Percentiles rank a stretch among this genome's conserved stretches.
Evolutionary conservation across 2,888 invertebrate species (phyloP).

Genomic region (Thelaira solivaga): DNA sequence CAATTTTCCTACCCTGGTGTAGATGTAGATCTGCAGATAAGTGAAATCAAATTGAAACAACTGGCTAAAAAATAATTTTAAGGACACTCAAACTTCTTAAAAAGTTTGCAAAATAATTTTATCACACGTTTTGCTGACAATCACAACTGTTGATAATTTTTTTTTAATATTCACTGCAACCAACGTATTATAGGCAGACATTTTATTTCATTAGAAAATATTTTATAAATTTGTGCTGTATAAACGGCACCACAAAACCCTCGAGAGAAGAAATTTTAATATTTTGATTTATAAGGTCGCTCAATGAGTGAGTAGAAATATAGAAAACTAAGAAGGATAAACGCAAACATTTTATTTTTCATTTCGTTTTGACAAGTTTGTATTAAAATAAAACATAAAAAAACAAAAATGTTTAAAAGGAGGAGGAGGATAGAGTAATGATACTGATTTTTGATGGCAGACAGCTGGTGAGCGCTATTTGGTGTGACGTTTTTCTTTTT

Average conservation of each 20-base stretch:
- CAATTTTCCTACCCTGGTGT: too few relatives aligned
- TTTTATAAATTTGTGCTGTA: too few relatives aligned
- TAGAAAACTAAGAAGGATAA: too few relatives aligned
- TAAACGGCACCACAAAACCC: background rate
- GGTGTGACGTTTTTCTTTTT: too few relatives aligned
- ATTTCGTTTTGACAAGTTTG: background rate
- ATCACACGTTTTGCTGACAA: conserved; percentile 11
- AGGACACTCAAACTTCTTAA: background rate
- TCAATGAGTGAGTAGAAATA: too few relatives aligned
- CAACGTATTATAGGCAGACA: conserved; percentile 24
- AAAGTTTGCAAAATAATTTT: background rate
- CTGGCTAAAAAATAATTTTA: background rate
- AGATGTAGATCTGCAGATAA: background rate
- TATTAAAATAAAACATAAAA: too few relatives aligned
- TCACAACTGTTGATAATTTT: background rate
- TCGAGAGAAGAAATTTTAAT: background rate
- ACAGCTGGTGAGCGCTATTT: too few relatives aligned
- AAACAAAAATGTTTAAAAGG: too few relatives aligned
- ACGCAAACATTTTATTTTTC: too few relatives aligned
- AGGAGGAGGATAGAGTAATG: too few relatives aligned
- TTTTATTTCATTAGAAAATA: conserved; percentile 3
- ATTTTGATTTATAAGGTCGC: conserved; percentile 15
- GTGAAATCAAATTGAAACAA: background rate
- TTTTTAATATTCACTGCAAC: background rate
- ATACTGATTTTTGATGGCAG: too few relatives aligned